Evolutionary conservation across 2,113 vertebrate genomes (phyloP).

Genomic region (Xiphophorus hellerii): DNA sequence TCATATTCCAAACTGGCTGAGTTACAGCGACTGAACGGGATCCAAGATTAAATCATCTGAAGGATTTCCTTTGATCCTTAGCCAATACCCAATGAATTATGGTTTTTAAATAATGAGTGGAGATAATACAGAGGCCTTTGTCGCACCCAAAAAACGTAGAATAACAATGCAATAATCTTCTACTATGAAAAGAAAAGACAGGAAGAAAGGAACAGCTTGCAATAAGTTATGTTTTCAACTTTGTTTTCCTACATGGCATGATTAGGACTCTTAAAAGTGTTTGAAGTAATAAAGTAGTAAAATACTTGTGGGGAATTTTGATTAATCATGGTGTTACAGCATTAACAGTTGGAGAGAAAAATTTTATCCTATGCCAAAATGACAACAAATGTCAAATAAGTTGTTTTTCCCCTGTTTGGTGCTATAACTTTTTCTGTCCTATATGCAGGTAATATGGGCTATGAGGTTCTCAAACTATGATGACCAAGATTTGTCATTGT

Average conservation of each 20-base stretch:
- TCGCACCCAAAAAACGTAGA: neutral
- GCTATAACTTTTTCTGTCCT: no score
- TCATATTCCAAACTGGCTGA: constrained; percentile 24
- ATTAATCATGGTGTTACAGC: no score
- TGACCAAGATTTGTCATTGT: no score
- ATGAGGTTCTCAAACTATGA: no score
- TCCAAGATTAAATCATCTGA: constrained; percentile 23
- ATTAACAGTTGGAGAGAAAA: no score
- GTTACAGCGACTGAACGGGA: constrained; percentile 17
- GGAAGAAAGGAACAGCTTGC: neutral
- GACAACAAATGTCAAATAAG: no score
- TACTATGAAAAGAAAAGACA: neutral
- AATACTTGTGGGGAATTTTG: no score
- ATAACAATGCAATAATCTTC: neutral
- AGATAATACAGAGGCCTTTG: neutral
- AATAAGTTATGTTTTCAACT: neutral
- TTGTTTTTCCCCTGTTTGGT: no score
- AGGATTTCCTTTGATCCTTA: constrained; percentile 3
- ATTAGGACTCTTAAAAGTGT: neutral
- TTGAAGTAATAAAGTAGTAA: neutral
- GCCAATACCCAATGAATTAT: constrained; percentile 9
- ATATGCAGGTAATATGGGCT: no score
- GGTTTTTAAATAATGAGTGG: neutral
- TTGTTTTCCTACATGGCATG: neutral
- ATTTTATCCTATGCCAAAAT: no score